These are phyloP conservation scores for Dendroctonus valens DNA, from an alignment of 1,140 invertebrate genomes.

Conservation along the genomic window DNA sequence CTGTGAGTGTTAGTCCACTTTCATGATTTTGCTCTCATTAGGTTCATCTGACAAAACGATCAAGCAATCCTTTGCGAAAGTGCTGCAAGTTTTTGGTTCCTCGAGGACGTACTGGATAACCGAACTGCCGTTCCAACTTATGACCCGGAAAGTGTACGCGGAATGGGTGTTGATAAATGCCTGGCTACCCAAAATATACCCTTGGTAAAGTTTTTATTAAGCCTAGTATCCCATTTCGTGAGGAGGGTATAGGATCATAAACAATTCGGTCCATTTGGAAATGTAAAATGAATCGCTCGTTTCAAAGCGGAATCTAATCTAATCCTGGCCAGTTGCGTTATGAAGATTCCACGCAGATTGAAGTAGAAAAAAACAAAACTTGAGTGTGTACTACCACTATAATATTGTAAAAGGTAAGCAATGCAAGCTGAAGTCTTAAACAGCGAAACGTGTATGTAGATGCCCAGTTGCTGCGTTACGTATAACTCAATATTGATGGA, in stretches of 20 bases:
- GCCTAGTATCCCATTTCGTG: conserved; percentile 44
- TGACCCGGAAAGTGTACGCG: conserved; percentile 93
- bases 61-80: conserved; percentile 97
- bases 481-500: too few relatives aligned
- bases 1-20: not conserved
- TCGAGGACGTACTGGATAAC: conserved; percentile 89
- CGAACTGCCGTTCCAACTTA: conserved; percentile 88
- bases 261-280: conserved; percentile 32
- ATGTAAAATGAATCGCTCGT: conserved; percentile 9
- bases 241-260: conserved; percentile 35
- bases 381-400: too few relatives aligned
- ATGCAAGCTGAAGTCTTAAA: too few relatives aligned
- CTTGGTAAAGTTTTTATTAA: conserved; percentile 96
- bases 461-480: too few relatives aligned
- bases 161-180: conserved; percentile 99
- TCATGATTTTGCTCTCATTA: conserved; percentile 8
- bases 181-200: conserved; percentile 91
- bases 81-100: conserved; percentile 99
- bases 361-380: too few relatives aligned
- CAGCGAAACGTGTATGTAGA: too few relatives aligned
- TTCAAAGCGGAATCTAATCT: too few relatives aligned
- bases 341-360: too few relatives aligned
- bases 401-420: too few relatives aligned
- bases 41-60: conserved; percentile 95
- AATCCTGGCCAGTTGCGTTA: too few relatives aligned